Conservation (phyloP, 2,113 vertebrate species). For the Pimephales promelas region DNA sequence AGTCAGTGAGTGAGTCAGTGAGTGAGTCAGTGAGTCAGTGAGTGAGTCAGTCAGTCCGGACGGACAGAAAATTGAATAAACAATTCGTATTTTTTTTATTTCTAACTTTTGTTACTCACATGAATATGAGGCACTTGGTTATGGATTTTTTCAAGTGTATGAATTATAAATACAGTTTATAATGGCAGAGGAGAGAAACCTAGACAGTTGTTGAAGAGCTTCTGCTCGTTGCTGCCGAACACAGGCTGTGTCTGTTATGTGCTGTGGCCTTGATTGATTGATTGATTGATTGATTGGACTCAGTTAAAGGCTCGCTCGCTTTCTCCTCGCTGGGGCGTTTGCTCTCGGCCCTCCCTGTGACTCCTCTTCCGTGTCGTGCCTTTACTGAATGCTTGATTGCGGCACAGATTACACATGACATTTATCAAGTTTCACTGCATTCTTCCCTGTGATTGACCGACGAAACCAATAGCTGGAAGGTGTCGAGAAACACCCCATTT, state of each 20-base stretch:
- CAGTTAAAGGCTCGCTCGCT: conserved; percentile 46
- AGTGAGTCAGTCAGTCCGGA: too few relatives aligned
- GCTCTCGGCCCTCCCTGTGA: conserved; percentile 57
- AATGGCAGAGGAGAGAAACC: neutral
- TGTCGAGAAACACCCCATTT: conserved; percentile 37
- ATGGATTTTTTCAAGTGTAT: neutral
- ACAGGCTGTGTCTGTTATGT: conserved; percentile 6
- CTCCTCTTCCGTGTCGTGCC: conserved; percentile 62
- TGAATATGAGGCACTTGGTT: conserved; percentile 11
- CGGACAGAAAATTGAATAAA: too few relatives aligned
- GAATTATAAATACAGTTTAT: conserved; percentile 7
- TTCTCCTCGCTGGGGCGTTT: conserved; percentile 42
- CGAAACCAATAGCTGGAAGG: neutral
- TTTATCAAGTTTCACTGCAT: conserved; percentile 52
- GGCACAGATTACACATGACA: conserved; percentile 57
- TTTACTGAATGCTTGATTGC: conserved; percentile 71
- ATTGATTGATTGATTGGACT: conserved; percentile 49
- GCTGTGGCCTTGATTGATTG: conserved; percentile 17
- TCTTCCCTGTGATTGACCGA: conserved; percentile 14
- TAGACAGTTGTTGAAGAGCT: neutral
- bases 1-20: too few relatives aligned
- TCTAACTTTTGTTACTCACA: too few relatives aligned
- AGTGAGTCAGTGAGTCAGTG: too few relatives aligned
- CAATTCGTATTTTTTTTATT: too few relatives aligned
- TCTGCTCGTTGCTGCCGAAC: neutral